Conservation (phyloP, 2,797 vertebrate species). For the Merluccius polli region DNA sequence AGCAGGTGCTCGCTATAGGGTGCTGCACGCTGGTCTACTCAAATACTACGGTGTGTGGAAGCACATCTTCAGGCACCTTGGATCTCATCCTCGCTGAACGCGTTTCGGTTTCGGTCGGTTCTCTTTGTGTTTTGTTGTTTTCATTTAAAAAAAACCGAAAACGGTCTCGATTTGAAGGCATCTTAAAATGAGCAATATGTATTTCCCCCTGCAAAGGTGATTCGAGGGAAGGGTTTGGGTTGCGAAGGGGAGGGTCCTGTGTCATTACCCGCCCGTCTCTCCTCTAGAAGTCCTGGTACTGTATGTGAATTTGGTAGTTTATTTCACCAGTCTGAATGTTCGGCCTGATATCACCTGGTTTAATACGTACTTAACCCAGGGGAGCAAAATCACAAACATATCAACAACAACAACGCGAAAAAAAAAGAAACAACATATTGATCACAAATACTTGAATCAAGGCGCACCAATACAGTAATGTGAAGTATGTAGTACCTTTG, state of each 20-base stretch:
- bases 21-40: constrained; percentile 18
- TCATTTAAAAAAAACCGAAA: constrained; percentile 3
- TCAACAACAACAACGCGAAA: constrained; percentile 56
- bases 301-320: constrained; percentile 5
- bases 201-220: constrained; percentile 62
- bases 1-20: constrained; percentile 20
- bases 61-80: constrained; percentile 61
- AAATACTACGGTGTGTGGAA: constrained; percentile 48
- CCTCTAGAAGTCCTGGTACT: constrained; percentile 1
- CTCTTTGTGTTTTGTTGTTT: constrained; percentile 31
- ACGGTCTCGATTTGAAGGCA: constrained; percentile 56
- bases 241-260: constrained; percentile 59
- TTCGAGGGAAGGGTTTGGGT: constrained; percentile 55
- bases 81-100: constrained; percentile 5
- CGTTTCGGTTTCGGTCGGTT: constrained; percentile 22
- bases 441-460: constrained; percentile 97
- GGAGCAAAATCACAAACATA: constrained; percentile 71
- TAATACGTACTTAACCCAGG: constrained; percentile 68
- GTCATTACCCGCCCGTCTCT: neutral
- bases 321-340: constrained; percentile 4
- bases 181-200: constrained; percentile 75
- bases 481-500: constrained; percentile 77
- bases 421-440: constrained; percentile 74
- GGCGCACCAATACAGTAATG: constrained; percentile 90
- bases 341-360: constrained; percentile 53